Evolutionary conservation across 2,113 vertebrate species (phyloP), one percentile per base, ranked within the genome.

Genomic region (Chloropsis cyanopogon): DNA sequence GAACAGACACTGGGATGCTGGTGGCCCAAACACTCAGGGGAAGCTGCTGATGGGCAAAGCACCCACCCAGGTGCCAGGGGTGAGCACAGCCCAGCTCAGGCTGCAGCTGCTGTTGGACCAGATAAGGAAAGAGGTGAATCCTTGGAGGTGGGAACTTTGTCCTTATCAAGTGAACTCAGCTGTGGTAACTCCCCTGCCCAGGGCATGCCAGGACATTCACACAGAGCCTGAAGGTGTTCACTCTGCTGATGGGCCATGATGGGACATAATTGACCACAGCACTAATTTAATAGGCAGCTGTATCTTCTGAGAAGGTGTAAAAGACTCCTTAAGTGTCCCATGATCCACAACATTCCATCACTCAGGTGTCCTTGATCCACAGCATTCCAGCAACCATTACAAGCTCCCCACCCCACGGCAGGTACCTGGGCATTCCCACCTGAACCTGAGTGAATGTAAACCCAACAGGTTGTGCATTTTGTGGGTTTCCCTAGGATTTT

Each of bases 91-190:
- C 70, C 83, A 68, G 33, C 63, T 60, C 53, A 52, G 53, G 53
- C 33, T 59, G 26, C 31, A 86, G 83, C 37, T 23, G 53, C 6
- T 37, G 53, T 10, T 33, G 63, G 46, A 28, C 3, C 14, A 52
- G 46, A 4, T 4, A 10, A 46, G 37, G 31, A 14, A 31, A 35
- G 31, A 47, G 9, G 5, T 0, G 0, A 68, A 10, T 6, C 13
- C 26, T 52, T 25, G 25, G 52, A 66, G 61, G 6, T 10, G 24
- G 47, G 37, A 60, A 26, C 17, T 50, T 52, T 12, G 50, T 54
- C 7, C 11, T 64, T 47, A 35, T 25, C 4, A 2, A 28, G 41
- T 73, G 59, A 84, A 5, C 28, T 73, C 49, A 54, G 28, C 41
- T 37, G 26, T 44, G 46, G 5, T 44, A 59, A 68, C 11, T 76